Evolutionary conservation across 2,797 vertebrate species (phyloP), one percentile per base, ranked within the genome.

Genomic region (Scolopax bukidnonensis): DNA sequence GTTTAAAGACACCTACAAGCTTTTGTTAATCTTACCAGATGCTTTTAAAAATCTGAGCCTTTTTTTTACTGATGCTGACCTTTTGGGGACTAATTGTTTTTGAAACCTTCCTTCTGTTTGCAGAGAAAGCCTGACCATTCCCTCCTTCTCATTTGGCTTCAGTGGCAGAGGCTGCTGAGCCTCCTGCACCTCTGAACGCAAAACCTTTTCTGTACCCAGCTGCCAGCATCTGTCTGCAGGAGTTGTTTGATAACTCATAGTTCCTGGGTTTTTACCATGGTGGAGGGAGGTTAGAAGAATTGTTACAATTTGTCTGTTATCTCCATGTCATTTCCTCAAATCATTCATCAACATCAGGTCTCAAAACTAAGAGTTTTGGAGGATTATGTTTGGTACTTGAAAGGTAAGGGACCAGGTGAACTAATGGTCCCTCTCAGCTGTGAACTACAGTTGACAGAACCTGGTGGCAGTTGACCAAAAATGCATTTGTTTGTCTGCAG

Each of bases 401-500:
- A 64, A 68, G 28, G 36, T 18, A 67, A 27, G 5, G 48, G 36
- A 7, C 23, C 84, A 3, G 0, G 6, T 24, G 16, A 76, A 36
- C 41, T 63, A 16, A 16, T 6, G 10, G n/a, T 74, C 18, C 25
- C 1, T 7, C 71, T 68, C 33, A 64, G 14, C 12, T 83, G 16
- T 59, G 51, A 67, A 5, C 25, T 27, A 18, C 20, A 27, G 2
- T 50, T 65, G 25, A 7, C 19, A 33, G 47, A 86, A 68, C 11
- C 9, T 12, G 12, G 4, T 0, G 0, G 8, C 17, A 16, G 60
- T 91, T 50, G 54, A 43, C 18, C 41, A 10, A 25, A 15, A n/a
- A 23, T 61, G 23, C 27, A 11, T 63, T 83, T 47, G 9, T 60
- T 93, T 36, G 45, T 41, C 33, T 75, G 12, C 32, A 32, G 61